Evolutionary conservation across 2,888 invertebrate species (phyloP), one percentile per base, ranked within the genome.

Genomic region (Herminia tarsipennalis): DNA sequence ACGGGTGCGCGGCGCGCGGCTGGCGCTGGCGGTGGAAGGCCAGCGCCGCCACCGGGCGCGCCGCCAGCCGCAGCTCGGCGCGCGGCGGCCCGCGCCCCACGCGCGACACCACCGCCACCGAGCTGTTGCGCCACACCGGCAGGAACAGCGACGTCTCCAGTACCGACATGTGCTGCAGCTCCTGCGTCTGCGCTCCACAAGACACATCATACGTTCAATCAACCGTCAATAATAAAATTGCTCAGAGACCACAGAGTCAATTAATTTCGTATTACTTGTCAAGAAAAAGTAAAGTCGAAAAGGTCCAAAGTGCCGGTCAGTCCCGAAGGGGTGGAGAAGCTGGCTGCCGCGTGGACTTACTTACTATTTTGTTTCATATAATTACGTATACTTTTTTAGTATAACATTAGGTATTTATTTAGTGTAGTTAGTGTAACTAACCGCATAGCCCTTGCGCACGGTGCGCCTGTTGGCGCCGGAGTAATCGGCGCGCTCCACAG

Each of bases 1-100:
- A 96, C 20, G 95, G 95, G 5, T 92, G 83, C 68, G 93, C 75
- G 70, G 8, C 52, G 41, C 20, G n/a, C 94, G 97, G 97, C 82
- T 97, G 97, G 43, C 94, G 88, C 78, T 95, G 95, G 42, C 95
- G 92, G 86, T 97, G 97, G 83, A 94, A 96, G 33, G 95, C 93
- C 58, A 95, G 93, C 61, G 95, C 93, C 67, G 94, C 93, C 0
- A 6, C 18, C 1, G 56, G 38, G 32, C 50, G 50, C 21, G 35
- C 37, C 24, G 5, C 10, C 47, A 48, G 33, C 17, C 22, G 34
- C 40, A 35, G 14, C 62, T 52, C 42, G 64, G 91, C 61, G 94
- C 78, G 6, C 14, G 9, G n/a, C 22, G 30, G 28, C 25, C 12
- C 21, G 41, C 40, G 35, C 10, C 27, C 28, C 38, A 43, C 33